Evolutionary conservation across 2,888 invertebrate species (phyloP).

Genomic region (Marronus borbonicus): DNA sequence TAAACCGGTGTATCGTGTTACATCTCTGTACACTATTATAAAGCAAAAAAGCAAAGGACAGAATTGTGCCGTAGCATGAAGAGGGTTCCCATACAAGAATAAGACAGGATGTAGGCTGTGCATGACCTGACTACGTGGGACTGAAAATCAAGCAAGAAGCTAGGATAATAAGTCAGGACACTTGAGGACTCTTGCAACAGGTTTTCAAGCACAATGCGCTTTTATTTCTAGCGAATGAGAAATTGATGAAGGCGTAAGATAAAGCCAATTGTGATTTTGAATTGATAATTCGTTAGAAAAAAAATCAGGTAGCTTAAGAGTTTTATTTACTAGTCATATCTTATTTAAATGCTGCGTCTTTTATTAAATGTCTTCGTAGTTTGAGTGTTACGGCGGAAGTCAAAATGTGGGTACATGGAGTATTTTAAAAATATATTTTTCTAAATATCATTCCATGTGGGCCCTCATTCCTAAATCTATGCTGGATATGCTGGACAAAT

Average conservation of each 20-base stretch:
- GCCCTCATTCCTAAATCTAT: too few species aligned
- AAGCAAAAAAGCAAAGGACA: constrained; percentile 38
- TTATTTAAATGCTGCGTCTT: too few species aligned
- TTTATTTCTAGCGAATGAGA: constrained; percentile 20
- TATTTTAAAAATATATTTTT: too few species aligned
- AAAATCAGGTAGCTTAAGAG: not conserved
- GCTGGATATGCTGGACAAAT: too few species aligned
- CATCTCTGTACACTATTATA: constrained; percentile 46
- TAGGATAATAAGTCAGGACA: constrained; percentile 58
- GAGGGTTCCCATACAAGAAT: constrained; percentile 51
- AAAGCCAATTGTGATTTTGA: constrained; percentile 27
- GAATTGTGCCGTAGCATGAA: constrained; percentile 50
- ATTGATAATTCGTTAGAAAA: constrained; percentile 6
- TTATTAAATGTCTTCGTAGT: too few species aligned
- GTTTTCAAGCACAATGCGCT: constrained; percentile 43
- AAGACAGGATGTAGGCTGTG: constrained; percentile 58
- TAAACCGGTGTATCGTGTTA: constrained; percentile 52
- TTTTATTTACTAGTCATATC: too few species aligned
- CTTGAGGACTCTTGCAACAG: constrained; percentile 51
- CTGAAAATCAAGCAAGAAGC: constrained; percentile 55
- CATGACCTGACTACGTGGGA: constrained; percentile 57
- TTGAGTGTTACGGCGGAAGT: too few species aligned
- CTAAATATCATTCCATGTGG: too few species aligned
- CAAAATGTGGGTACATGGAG: too few species aligned
- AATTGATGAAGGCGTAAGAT: constrained; percentile 31